Percentiles rank a stretch among this genome's conserved stretches.
Evolutionary conservation across 2,888 invertebrate genomes (phyloP).

Genomic region (Steromphala cineraria): DNA sequence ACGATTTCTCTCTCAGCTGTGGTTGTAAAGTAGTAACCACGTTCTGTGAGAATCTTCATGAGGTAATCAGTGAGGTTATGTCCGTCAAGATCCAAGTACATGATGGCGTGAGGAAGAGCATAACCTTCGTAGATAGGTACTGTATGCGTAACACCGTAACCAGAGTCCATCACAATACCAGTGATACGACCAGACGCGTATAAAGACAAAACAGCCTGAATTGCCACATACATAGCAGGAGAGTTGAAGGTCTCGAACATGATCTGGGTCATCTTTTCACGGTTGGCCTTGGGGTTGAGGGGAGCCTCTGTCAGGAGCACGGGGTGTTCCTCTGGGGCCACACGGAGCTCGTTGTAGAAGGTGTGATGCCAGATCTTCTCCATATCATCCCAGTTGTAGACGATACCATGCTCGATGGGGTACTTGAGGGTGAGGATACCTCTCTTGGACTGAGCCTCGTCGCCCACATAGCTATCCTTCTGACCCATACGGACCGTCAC

Average conservation of each 20-base stretch:
- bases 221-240: slow-evolving; percentile 95
- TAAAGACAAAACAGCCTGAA: slow-evolving; percentile 94
- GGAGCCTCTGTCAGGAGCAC: slow-evolving; percentile 91
- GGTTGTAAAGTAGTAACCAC: not conserved
- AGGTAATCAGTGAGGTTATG: no score
- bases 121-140: slow-evolving; percentile 81
- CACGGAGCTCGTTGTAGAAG: slow-evolving; percentile 72
- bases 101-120: slow-evolving; percentile 63
- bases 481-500: slow-evolving; percentile 67
- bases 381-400: slow-evolving; percentile 74
- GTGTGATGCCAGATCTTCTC: slow-evolving; percentile 74
- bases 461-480: slow-evolving; percentile 69
- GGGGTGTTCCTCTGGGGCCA: slow-evolving; percentile 86
- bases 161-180: slow-evolving; percentile 95
- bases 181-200: slow-evolving; percentile 97
- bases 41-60: no score
- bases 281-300: slow-evolving; percentile 90
- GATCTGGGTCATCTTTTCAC: slow-evolving; percentile 87
- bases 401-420: slow-evolving; percentile 73
- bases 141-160: slow-evolving; percentile 95
- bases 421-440: slow-evolving; percentile 71
- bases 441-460: slow-evolving; percentile 70
- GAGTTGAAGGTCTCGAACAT: slow-evolving; percentile 86
- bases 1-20: not conserved
- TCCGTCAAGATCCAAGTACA: no score